Evolutionary conservation across 2,888 invertebrate species (phyloP).

Genomic region (Mythimna lalbum): DNA sequence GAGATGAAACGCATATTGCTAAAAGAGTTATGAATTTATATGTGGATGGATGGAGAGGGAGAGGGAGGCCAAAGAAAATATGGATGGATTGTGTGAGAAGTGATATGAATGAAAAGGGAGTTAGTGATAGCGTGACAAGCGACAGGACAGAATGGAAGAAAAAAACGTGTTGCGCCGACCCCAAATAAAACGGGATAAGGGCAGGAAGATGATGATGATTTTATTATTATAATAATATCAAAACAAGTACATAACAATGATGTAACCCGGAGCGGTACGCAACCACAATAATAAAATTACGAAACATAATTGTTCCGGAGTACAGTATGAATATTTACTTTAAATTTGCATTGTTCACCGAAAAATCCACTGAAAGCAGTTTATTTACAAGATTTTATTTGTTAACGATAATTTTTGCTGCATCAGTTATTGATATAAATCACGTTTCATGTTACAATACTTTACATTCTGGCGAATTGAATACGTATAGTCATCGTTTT

Average conservation of each 20-base stretch:
- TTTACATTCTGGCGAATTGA: constrained; percentile 1
- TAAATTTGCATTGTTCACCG: constrained; percentile 18
- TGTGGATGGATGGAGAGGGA: no score
- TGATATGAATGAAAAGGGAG: no score
- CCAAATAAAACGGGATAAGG: no score
- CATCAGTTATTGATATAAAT: constrained; percentile 18
- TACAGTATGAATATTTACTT: constrained; percentile 21
- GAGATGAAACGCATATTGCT: no score
- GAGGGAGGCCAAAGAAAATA: no score
- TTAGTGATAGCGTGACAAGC: no score
- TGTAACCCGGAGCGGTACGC: neutral
- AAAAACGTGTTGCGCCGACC: no score
- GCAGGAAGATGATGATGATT: no score
- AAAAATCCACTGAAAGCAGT: constrained; percentile 25
- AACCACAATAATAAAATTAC: constrained; percentile 3
- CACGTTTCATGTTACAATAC: constrained; percentile 8
- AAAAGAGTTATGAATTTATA: no score
- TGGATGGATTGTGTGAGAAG: no score
- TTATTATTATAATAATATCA: no score
- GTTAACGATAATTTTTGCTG: neutral
- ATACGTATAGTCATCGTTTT: neutral
- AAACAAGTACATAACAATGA: neutral
- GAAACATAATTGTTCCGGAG: neutral
- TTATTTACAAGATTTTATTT: constrained; percentile 7
- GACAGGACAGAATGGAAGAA: no score